Evolutionary conservation across 1,140 invertebrate genomes (phyloP), one percentile per base, ranked within the genome.

Genomic region (Drosophila ambigua): DNA sequence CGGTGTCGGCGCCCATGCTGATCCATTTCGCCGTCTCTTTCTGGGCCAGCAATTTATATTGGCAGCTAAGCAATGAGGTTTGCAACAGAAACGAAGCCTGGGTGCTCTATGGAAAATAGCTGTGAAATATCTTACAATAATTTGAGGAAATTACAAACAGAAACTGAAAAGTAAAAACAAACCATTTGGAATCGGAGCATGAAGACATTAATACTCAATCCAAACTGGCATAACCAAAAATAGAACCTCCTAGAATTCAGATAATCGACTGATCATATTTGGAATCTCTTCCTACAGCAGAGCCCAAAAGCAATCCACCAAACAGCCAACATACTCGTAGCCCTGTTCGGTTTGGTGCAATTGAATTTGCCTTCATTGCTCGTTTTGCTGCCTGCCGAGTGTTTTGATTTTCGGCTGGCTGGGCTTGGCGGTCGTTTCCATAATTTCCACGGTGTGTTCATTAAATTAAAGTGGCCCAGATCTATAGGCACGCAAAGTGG

Each of bases 401-500:
- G 48, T 58, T 69, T 50, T 31, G 67, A 68, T 69, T 50, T 45
- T 73, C 35, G 46, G 48, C 45, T 55, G 49, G 2, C 23, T 63
- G 23, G 41, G 63, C 54, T 46, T 57, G 72, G 72, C 71, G 69
- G 63, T 67, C 72, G 54, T 67, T 75, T 75, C 76, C 72, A 76
- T 76, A 76, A 76, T 76, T 76, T 68, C 63, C 54, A 68, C 57
- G 68, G 68, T 63, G 68, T 62, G 69, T 79, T 76, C 72, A 81
- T 85, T 81, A 75, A 81, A 87, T 81, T 77, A 67, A 87, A 81
- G 55, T 81, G 78, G 61, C 82, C 77, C 73, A 80, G 73, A 84
- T 84, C 73, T 84, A 84, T 84, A 81, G 65, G 77, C 81, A 84
- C 77, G 73, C 79, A 73, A 77, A 81, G 51, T 85, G 81, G 81